Conservation (phyloP, 2,888 invertebrate genomes). For the Pycnomerus fuliginosus region DNA sequence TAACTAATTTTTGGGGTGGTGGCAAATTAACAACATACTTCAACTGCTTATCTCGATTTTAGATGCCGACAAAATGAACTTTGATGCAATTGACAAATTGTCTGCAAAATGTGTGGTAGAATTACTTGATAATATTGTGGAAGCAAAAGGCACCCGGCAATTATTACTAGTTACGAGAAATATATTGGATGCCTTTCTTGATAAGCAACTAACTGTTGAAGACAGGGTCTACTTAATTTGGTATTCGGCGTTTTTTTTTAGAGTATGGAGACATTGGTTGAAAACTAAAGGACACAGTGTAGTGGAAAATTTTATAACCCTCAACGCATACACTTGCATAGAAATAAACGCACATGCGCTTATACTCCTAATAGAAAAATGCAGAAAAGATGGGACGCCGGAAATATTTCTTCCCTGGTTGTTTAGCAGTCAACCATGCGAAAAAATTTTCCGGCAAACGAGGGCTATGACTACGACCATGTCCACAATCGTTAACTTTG, state of each 20-base stretch:
- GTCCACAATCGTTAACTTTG: constrained; percentile 20
- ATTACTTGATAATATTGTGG: constrained; percentile 1
- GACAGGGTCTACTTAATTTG: constrained; percentile 11
- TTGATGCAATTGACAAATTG: constrained; percentile 13
- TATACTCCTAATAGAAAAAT: constrained; percentile 8
- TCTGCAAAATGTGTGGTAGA: not conserved
- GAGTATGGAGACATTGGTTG: constrained; percentile 13
- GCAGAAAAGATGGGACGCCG: not conserved
- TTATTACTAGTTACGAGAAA: constrained; percentile 7
- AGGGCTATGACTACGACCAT: constrained; percentile 22
- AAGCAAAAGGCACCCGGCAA: constrained; percentile 3
- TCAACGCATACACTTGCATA: constrained; percentile 9
- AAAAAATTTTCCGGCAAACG: constrained; percentile 7
- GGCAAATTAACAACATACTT: no score
- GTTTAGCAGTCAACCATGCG: constrained; percentile 19
- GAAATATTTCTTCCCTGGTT: constrained; percentile 17
- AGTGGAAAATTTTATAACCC: constrained; percentile 12
- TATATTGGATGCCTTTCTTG: constrained; percentile 8
- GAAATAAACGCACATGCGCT: constrained; percentile 21
- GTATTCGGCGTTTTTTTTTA: constrained; percentile 6
- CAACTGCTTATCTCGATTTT: no score
- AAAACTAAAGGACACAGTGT: not conserved
- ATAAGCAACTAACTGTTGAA: constrained; percentile 5
- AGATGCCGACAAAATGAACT: constrained; percentile 19
- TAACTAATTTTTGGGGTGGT: no score